These are phyloP conservation scores for Drosophila pseudotakahashii DNA, from an alignment of 2,888 invertebrate genomes.

Conservation along the genomic window DNA sequence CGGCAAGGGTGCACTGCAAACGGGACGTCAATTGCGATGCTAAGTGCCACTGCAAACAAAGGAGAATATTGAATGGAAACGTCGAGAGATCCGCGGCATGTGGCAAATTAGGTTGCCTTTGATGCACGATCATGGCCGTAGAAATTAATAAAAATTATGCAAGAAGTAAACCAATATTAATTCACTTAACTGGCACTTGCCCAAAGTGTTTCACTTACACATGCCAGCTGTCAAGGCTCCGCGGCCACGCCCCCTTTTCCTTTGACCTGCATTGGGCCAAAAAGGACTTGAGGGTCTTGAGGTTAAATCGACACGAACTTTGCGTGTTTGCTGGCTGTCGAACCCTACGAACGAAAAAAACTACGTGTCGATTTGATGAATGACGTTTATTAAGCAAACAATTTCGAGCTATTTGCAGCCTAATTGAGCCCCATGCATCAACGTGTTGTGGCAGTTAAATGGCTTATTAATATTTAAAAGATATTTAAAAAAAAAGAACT, in stretches of 20 bases:
- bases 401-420: conserved; percentile 72
- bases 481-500: conserved; percentile 33
- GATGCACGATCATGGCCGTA: conserved; percentile 41
- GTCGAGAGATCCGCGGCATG: conserved; percentile 66
- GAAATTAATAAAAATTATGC: neutral
- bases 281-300: conserved; percentile 14
- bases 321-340: conserved; percentile 52
- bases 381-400: conserved; percentile 77
- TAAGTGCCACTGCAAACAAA: conserved; percentile 58
- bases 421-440: conserved; percentile 74
- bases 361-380: conserved; percentile 78
- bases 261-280: conserved; percentile 34
- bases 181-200: conserved; percentile 1
- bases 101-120: conserved; percentile 70
- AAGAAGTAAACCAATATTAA: conserved; percentile 14
- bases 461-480: conserved; percentile 75
- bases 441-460: conserved; percentile 72
- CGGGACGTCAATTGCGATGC: conserved; percentile 60
- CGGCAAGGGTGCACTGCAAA: conserved; percentile 37
- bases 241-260: neutral
- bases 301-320: conserved; percentile 53
- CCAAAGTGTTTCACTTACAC: conserved; percentile 1
- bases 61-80: conserved; percentile 58
- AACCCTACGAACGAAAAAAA: conserved; percentile 21
- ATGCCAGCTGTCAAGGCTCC: conserved; percentile 5